Percentiles rank a stretch among this genome's conserved stretches.
Conservation (phyloP, 2,888 invertebrate genomes). For the Neelides folsomi region DNA sequence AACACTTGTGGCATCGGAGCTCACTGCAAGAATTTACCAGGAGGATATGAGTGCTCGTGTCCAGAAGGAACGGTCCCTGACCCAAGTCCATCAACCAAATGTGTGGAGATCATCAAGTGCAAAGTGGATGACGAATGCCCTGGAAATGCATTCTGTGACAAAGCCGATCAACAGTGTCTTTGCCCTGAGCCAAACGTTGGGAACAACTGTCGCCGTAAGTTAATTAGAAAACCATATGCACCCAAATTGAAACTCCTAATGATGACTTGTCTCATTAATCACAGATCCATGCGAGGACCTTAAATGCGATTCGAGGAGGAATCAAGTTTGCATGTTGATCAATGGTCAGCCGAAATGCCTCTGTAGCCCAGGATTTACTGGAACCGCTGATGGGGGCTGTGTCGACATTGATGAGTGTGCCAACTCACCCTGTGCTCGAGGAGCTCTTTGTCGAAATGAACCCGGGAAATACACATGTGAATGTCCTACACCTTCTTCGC, state of each 20-base stretch:
- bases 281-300: constrained; percentile 79
- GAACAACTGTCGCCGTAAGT: constrained; percentile 78
- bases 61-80: constrained; percentile 68
- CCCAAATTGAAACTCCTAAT: neutral
- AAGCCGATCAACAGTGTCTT: constrained; percentile 55
- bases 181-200: constrained; percentile 85
- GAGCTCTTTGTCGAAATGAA: constrained; percentile 78
- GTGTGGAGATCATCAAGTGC: constrained; percentile 70
- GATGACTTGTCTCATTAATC: neutral
- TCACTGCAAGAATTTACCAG: constrained; percentile 61
- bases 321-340: constrained; percentile 74
- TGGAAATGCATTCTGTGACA: constrained; percentile 74
- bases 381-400: constrained; percentile 56
- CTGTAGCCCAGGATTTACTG: constrained; percentile 68
- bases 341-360: constrained; percentile 71
- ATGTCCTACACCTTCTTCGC: constrained; percentile 47
- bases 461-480: constrained; percentile 75
- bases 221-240: neutral
- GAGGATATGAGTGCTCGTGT: constrained; percentile 65
- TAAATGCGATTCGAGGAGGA: constrained; percentile 56
- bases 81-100: constrained; percentile 67
- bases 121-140: constrained; percentile 63
- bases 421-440: constrained; percentile 55
- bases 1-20: constrained; percentile 68
- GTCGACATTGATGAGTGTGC: constrained; percentile 80